phyloP scores from a whole-genome alignment of 2,888 invertebrate species.

The Lasioglossum zephyrum region DNA sequence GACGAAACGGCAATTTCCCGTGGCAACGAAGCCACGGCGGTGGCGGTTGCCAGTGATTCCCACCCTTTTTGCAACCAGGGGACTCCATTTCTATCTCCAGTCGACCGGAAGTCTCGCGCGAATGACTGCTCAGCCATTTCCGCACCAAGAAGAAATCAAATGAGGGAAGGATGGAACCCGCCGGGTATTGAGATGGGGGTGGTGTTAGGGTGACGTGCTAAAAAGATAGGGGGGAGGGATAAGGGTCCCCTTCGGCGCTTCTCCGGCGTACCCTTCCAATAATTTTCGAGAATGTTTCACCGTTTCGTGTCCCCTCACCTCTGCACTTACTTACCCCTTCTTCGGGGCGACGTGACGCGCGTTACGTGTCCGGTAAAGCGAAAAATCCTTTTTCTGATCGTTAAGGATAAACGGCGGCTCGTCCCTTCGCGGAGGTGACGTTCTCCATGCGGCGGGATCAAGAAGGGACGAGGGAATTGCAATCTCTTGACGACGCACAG shows the following conservation, averaged over 20 bases:
- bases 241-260: constrained; percentile 66
- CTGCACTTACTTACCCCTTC: constrained; percentile 24
- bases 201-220: constrained; percentile 69
- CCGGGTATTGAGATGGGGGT: constrained; percentile 49
- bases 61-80: constrained; percentile 58
- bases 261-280: constrained; percentile 51
- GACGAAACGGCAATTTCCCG: constrained; percentile 81
- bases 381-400: constrained; percentile 36
- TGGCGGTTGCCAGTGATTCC: constrained; percentile 49
- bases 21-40: constrained; percentile 32
- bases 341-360: background rate
- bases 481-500: background rate
- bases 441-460: constrained; percentile 35
- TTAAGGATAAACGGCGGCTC: constrained; percentile 41
- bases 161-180: constrained; percentile 75
- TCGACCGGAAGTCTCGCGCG: constrained; percentile 82
- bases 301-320: constrained; percentile 44
- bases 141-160: constrained; percentile 80
- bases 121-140: constrained; percentile 84
- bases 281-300: constrained; percentile 66
- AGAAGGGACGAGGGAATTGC: constrained; percentile 9
- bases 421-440: constrained; percentile 15
- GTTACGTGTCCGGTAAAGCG: constrained; percentile 38
- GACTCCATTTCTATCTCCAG: constrained; percentile 83
- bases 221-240: constrained; percentile 74